These are phyloP conservation scores for Mastomys coucha DNA, from an alignment of 2,113 vertebrate species.

Conservation along the genomic window DNA sequence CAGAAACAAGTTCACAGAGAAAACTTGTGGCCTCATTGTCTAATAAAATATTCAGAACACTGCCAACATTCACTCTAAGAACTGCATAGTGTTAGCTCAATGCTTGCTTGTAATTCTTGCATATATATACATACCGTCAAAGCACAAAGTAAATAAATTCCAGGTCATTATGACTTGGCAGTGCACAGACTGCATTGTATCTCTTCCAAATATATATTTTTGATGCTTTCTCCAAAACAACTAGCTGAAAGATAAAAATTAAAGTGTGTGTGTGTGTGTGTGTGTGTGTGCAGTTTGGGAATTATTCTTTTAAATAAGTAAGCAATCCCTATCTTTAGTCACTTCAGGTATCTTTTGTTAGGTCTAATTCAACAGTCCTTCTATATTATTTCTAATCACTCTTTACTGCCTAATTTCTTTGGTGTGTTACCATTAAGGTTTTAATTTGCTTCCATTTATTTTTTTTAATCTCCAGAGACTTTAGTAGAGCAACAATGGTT, in stretches of 20 bases:
- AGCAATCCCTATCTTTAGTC: background rate
- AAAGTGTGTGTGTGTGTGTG: background rate
- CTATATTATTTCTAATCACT: conserved; percentile 17
- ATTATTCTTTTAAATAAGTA: conserved; percentile 57
- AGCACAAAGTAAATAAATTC: conserved; percentile 51
- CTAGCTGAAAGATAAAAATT: background rate
- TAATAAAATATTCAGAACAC: conserved; percentile 53
- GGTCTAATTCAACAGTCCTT: background rate
- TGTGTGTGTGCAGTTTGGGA: background rate
- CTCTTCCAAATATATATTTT: background rate
- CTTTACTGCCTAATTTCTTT: conserved; percentile 57
- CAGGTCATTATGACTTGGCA: conserved; percentile 28
- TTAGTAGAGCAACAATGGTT: conserved; percentile 72
- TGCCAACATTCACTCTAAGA: conserved; percentile 42
- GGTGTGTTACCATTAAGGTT: conserved; percentile 51
- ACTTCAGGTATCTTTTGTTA: conserved; percentile 42
- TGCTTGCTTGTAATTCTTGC: conserved; percentile 27
- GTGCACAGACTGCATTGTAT: background rate
- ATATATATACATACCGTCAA: conserved; percentile 22
- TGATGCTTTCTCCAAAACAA: background rate
- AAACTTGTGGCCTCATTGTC: conserved; percentile 32
- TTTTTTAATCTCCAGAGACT: conserved; percentile 64
- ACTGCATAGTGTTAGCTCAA: background rate
- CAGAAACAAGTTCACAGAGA: conserved; percentile 38
- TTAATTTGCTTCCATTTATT: conserved; percentile 60